phyloP scores from a whole-genome alignment of 2,888 invertebrate genomes.

The Hermaeophaga mercurialis region DNA sequence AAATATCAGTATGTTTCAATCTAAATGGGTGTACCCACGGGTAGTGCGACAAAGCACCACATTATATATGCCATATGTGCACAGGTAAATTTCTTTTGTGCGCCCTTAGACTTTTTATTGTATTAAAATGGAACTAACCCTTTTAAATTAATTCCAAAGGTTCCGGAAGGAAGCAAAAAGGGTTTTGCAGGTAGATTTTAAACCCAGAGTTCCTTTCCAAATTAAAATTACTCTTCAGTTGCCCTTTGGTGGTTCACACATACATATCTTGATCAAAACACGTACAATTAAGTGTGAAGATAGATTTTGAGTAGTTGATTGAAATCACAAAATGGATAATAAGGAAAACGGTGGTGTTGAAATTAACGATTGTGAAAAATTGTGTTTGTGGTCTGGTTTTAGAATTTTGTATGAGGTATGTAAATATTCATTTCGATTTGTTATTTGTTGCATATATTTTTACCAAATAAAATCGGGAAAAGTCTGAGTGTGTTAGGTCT shows the following conservation, averaged over 20 bases:
- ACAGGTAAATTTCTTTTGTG: slow-evolving; percentile 55
- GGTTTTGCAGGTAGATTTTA: slow-evolving; percentile 57
- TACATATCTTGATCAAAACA: slow-evolving; percentile 46
- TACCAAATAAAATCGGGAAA: too few species aligned
- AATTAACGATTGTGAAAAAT: too few species aligned
- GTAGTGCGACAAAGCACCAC: slow-evolving; percentile 24
- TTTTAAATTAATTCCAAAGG: slow-evolving; percentile 49
- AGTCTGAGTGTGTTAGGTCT: too few species aligned
- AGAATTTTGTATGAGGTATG: too few species aligned
- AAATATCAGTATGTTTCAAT: slow-evolving; percentile 26
- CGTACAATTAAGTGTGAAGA: slow-evolving; percentile 20
- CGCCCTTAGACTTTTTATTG: slow-evolving; percentile 45
- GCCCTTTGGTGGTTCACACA: slow-evolving; percentile 51
- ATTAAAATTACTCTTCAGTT: slow-evolving; percentile 54
- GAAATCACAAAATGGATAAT: neutral
- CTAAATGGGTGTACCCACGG: slow-evolving; percentile 20
- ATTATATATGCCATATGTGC: slow-evolving; percentile 53
- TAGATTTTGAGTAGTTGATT: neutral
- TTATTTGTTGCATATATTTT: too few species aligned
- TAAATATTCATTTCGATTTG: too few species aligned
- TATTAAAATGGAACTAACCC: slow-evolving; percentile 54
- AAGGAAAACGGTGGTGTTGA: neutral
- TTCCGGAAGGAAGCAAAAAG: slow-evolving; percentile 57
- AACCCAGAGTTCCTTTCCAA: slow-evolving; percentile 46
- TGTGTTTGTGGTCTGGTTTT: too few species aligned